Conservation (phyloP, 2,113 vertebrate species). For the Kryptolebias marmoratus region DNA sequence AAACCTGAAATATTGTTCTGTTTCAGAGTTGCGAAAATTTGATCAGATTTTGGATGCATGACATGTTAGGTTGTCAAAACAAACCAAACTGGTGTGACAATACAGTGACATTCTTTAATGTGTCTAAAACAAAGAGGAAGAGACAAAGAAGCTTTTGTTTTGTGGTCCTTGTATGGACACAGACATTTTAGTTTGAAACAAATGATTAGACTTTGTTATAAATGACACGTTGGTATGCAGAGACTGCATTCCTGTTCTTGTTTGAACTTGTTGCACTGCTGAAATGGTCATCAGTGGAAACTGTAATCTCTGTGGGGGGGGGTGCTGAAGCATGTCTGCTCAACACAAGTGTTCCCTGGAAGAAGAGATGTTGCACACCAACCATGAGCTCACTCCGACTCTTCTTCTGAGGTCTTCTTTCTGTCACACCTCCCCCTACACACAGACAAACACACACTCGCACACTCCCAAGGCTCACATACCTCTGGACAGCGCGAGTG, state of each 20-base stretch:
- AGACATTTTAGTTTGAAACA: not conserved
- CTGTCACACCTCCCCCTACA: conserved; percentile 43
- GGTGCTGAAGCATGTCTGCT: conserved; percentile 44
- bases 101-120: not conserved
- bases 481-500: conserved; percentile 48
- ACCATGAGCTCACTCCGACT: conserved; percentile 41
- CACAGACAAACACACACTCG: conserved; percentile 8
- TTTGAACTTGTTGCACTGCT: conserved; percentile 13
- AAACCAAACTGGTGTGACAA: not conserved
- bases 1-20: not conserved
- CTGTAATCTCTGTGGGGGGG: conserved; percentile 35
- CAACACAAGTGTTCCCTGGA: conserved; percentile 43
- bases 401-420: conserved; percentile 29
- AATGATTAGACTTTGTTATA: conserved; percentile 3
- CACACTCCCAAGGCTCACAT: conserved; percentile 46
- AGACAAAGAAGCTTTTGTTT: not conserved
- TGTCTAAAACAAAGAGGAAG: not conserved
- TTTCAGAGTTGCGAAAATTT: not conserved
- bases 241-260: conserved; percentile 3
- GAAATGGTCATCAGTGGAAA: conserved; percentile 23
- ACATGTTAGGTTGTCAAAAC: not conserved
- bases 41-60: not conserved
- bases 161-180: not conserved
- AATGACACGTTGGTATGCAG: not conserved
- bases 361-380: conserved; percentile 58